Percentiles rank a stretch among this genome's conserved stretches.
phyloP scores from a whole-genome alignment of 2,113 vertebrate genomes.

The Onychostoma macrolepis region DNA sequence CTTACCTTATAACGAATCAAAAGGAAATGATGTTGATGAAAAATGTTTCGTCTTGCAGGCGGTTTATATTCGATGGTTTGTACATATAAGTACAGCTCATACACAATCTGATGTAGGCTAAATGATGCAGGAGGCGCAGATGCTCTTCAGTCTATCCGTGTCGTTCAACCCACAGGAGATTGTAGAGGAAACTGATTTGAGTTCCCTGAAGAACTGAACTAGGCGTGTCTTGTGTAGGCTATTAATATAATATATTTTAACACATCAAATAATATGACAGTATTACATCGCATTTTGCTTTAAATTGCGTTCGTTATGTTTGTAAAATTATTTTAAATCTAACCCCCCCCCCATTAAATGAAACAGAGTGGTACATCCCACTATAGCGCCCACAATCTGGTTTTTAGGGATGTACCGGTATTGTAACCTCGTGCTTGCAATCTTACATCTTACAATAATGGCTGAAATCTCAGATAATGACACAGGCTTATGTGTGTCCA shows the following conservation, averaged over 20 bases:
- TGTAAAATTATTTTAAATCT: background rate
- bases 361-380: constrained; percentile 46
- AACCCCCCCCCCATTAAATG: background rate
- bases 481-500: background rate
- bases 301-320: background rate
- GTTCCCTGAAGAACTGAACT: background rate
- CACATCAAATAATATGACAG: background rate
- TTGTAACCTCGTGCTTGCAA: constrained; percentile 20
- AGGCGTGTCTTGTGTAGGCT: background rate
- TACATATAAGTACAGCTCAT: background rate
- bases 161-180: background rate
- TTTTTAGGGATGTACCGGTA: background rate
- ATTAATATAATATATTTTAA: background rate
- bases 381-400: constrained; percentile 24
- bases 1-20: constrained; percentile 41
- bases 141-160: constrained; percentile 18
- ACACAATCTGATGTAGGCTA: constrained; percentile 10
- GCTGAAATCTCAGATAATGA: background rate
- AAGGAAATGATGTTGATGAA: background rate
- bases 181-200: constrained; percentile 3
- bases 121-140: constrained; percentile 32
- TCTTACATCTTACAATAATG: constrained; percentile 28
- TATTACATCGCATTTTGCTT: background rate
- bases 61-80: background rate
- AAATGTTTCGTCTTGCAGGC: background rate